These are phyloP conservation scores for Keiferia lycopersicella DNA, from an alignment of 2,888 invertebrate genomes.

Conservation along the genomic window DNA sequence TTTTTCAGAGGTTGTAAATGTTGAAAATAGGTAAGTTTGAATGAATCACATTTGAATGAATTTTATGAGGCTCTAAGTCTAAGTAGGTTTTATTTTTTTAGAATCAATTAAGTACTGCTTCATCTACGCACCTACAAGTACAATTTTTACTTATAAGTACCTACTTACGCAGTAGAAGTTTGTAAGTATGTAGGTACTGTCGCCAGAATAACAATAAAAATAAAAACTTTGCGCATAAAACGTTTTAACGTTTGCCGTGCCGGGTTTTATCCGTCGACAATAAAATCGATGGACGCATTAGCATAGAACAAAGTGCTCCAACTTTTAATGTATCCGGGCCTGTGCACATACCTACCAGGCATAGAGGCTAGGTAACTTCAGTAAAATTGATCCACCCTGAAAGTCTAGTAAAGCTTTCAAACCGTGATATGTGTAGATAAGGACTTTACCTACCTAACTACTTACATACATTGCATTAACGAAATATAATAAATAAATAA, in stretches of 20 bases:
- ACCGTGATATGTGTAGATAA: too few relatives aligned
- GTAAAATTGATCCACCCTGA: constrained; percentile 28
- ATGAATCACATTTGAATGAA: neutral
- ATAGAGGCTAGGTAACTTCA: constrained; percentile 32
- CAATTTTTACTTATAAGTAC: too few relatives aligned
- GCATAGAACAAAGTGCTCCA: constrained; percentile 62
- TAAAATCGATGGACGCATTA: constrained; percentile 63
- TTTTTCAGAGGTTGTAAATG: constrained; percentile 2
- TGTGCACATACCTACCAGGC: constrained; percentile 35
- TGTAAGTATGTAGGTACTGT: neutral
- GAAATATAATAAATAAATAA: too few relatives aligned
- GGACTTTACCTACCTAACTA: too few relatives aligned
- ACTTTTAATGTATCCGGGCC: constrained; percentile 61
- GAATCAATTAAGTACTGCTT: too few relatives aligned
- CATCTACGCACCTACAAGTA: too few relatives aligned
- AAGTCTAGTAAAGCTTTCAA: constrained; percentile 18
- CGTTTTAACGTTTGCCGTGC: constrained; percentile 41
- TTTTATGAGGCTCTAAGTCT: too few relatives aligned
- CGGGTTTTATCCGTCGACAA: constrained; percentile 52
- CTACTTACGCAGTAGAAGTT: too few relatives aligned
- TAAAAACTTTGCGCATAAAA: constrained; percentile 38
- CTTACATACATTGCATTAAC: too few relatives aligned
- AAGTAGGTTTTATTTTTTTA: too few relatives aligned
- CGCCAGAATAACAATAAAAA: constrained; percentile 29
- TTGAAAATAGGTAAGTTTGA: neutral